phyloP scores from a whole-genome alignment of 1,140 invertebrate genomes.

The Drosophila saltans region DNA sequence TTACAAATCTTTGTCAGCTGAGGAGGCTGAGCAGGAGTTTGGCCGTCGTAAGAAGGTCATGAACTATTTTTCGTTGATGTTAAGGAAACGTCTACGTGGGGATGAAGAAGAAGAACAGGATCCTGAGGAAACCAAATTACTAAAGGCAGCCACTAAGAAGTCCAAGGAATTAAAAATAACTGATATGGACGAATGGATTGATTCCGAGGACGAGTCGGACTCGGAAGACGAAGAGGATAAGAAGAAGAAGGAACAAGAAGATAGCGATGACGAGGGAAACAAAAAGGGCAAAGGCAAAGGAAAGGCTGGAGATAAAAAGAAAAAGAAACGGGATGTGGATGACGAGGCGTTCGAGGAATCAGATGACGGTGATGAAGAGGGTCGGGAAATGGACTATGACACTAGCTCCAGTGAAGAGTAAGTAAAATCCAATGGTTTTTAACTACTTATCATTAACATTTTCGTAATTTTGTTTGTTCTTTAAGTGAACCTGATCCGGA shows the following conservation, averaged over 20 bases:
- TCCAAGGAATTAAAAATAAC: constrained; percentile 92
- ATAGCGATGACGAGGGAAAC: constrained; percentile 84
- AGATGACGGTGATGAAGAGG: constrained; percentile 98
- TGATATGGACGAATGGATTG: constrained; percentile 97
- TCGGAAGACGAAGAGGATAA: constrained; percentile 86
- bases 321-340: constrained; percentile 90
- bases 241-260: constrained; percentile 88
- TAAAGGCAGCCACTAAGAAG: constrained; percentile 83
- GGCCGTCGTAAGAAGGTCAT: constrained; percentile 96
- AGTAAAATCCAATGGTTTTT: constrained; percentile 16
- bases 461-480: not conserved
- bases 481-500: constrained; percentile 90
- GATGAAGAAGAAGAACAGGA: constrained; percentile 92
- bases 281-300: constrained; percentile 88
- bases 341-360: constrained; percentile 97
- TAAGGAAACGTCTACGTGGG: constrained; percentile 92
- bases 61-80: constrained; percentile 97
- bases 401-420: constrained; percentile 91
- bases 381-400: constrained; percentile 94
- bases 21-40: constrained; percentile 98
- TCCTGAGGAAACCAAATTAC: constrained; percentile 84
- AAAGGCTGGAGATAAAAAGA: constrained; percentile 87
- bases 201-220: constrained; percentile 90
- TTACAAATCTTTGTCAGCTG: constrained; percentile 96
- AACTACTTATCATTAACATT: not conserved